Conservation (phyloP, 2,888 invertebrate species). For the Apodemia hepburni region DNA sequence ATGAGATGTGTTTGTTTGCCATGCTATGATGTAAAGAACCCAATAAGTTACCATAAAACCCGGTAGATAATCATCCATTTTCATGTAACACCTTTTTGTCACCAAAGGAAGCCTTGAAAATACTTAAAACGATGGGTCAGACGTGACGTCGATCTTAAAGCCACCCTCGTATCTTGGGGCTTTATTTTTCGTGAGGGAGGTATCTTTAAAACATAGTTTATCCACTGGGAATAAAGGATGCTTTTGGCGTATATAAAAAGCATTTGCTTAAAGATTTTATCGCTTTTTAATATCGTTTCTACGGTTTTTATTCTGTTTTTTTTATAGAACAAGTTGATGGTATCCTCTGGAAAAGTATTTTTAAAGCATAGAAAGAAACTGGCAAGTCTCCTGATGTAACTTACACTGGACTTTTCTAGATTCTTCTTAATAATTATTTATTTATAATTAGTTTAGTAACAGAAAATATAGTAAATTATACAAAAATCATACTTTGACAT, state of each 20-base stretch:
- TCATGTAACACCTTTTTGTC: constrained; percentile 14
- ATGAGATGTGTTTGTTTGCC: no score
- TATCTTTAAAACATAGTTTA: constrained; percentile 31
- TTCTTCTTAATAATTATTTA: no score
- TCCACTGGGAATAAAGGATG: constrained; percentile 23
- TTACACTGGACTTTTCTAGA: no score
- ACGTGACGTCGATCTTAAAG: constrained; percentile 31
- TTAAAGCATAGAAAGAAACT: no score
- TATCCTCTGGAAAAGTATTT: no score
- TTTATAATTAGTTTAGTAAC: no score
- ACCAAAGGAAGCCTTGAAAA: constrained; percentile 24
- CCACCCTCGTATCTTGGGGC: constrained; percentile 28
- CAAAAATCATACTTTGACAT: no score
- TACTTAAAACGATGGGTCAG: constrained; percentile 29
- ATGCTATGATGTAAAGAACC: no score
- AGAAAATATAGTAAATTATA: no score
- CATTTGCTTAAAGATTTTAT: constrained; percentile 15
- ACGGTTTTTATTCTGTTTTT: background rate
- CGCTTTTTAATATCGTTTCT: constrained; percentile 14
- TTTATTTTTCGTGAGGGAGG: constrained; percentile 32
- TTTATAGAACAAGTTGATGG: background rate
- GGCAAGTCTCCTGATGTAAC: no score
- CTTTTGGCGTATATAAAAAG: constrained; percentile 6
- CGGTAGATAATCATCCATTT: background rate
- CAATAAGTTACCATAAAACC: background rate